These are phyloP conservation scores for Saguinus midas DNA, from an alignment of 2,113 vertebrate species.

Conservation along the genomic window DNA sequence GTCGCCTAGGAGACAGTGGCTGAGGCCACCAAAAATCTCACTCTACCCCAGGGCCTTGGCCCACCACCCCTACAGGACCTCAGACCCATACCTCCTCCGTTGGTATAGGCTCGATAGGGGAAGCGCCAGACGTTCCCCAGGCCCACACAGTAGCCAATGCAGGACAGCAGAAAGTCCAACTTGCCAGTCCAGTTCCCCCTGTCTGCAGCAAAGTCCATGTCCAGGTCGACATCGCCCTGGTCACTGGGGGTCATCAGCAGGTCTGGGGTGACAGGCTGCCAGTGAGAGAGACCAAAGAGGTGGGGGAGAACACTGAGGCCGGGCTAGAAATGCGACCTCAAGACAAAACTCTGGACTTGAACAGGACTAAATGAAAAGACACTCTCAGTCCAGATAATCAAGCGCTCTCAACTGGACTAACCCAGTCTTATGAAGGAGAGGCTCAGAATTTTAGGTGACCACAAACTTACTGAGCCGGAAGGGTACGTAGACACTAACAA, in stretches of 20 bases:
- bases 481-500: not conserved
- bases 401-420: not conserved
- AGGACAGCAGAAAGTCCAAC: slow-evolving; percentile 89
- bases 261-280: slow-evolving; percentile 84
- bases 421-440: fast-evolving
- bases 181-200: slow-evolving; percentile 88
- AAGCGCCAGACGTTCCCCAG: slow-evolving; percentile 89
- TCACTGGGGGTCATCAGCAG: slow-evolving; percentile 88
- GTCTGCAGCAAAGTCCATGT: slow-evolving; percentile 82
- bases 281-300: not conserved
- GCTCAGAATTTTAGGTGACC: not conserved
- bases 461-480: not conserved
- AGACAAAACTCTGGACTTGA: not conserved
- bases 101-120: slow-evolving; percentile 88
- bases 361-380: not conserved
- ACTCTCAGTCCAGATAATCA: not conserved
- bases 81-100: slow-evolving; percentile 85
- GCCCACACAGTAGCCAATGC: slow-evolving; percentile 89
- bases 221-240: slow-evolving; percentile 84
- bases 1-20: not conserved
- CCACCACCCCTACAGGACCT: not conserved
- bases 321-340: not conserved
- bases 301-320: not conserved
- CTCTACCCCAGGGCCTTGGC: not conserved
- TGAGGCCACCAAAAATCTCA: not conserved